A percentile compares a stretch with the other conserved stretches of the same genome.
Evolutionary conservation across 2,113 vertebrate genomes (phyloP).

Genomic region (Axis porcinus): DNA sequence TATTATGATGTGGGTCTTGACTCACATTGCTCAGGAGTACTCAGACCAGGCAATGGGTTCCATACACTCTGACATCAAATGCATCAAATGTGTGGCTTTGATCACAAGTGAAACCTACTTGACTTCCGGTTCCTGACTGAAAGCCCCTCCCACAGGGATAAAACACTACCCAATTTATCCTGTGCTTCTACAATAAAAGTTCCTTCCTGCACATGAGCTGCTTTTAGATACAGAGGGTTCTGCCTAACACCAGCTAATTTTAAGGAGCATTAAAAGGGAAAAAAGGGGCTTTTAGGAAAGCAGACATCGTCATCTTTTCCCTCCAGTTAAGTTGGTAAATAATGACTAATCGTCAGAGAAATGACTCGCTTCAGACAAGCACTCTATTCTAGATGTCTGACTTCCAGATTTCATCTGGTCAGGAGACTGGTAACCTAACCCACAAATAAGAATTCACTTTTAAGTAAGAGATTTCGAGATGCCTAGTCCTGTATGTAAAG

Average conservation of each 20-base stretch:
- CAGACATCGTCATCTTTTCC: background rate
- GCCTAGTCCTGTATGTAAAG: background rate
- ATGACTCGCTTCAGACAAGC: background rate
- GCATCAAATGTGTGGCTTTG: background rate
- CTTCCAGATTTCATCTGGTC: background rate
- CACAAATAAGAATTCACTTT: background rate
- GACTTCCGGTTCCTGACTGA: background rate
- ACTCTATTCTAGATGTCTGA: background rate
- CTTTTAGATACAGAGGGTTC: background rate
- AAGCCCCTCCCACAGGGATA: background rate
- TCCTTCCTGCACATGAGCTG: background rate
- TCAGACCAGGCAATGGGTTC: background rate
- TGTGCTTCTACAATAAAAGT: background rate
- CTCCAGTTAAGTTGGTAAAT: background rate
- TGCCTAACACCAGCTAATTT: background rate
- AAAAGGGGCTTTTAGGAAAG: background rate
- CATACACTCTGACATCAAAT: background rate
- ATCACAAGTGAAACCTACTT: background rate
- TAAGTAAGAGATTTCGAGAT: background rate
- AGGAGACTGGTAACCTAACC: background rate
- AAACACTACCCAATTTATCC: background rate
- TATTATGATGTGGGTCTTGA: background rate
- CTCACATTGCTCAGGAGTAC: background rate
- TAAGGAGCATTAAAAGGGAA: background rate
- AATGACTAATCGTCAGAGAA: background rate